Evolutionary conservation across 1,140 invertebrate species (phyloP).

Genomic region (Papilio polyxenes): DNA sequence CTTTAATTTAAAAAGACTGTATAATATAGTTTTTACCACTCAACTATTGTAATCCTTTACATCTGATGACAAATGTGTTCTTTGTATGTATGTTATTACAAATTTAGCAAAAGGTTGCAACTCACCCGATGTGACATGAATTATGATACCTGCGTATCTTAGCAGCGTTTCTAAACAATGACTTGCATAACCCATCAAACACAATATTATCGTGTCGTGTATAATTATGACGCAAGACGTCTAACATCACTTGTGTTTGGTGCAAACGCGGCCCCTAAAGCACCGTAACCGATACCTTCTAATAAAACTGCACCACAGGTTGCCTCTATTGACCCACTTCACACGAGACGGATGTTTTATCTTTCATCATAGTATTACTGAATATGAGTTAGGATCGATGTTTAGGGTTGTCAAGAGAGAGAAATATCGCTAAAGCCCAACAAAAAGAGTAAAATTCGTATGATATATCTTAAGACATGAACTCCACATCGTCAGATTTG

Average conservation of each 20-base stretch:
- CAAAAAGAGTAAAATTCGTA: too few relatives aligned
- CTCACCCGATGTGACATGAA: neutral
- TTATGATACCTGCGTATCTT: constrained; percentile 24
- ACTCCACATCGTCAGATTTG: too few relatives aligned
- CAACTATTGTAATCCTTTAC: neutral
- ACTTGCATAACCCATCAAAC: constrained; percentile 27
- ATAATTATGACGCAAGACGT: constrained; percentile 29
- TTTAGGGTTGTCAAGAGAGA: neutral
- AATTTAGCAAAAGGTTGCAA: neutral
- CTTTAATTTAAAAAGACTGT: too few relatives aligned
- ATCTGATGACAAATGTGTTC: neutral
- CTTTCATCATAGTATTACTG: constrained; percentile 51
- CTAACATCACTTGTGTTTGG: neutral
- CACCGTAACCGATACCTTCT: constrained; percentile 46
- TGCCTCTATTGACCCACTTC: constrained; percentile 48
- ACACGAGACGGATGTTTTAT: constrained; percentile 55
- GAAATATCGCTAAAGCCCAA: neutral
- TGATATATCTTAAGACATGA: too few relatives aligned
- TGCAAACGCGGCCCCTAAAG: constrained; percentile 36
- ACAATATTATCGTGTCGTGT: constrained; percentile 27
- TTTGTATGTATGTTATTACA: neutral
- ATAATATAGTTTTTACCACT: too few relatives aligned
- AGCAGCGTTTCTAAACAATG: constrained; percentile 29
- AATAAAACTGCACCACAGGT: constrained; percentile 53
- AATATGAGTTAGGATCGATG: constrained; percentile 45